These are phyloP conservation scores for Acleris cristana DNA, from an alignment of 2,888 invertebrate genomes.

Conservation along the genomic window DNA sequence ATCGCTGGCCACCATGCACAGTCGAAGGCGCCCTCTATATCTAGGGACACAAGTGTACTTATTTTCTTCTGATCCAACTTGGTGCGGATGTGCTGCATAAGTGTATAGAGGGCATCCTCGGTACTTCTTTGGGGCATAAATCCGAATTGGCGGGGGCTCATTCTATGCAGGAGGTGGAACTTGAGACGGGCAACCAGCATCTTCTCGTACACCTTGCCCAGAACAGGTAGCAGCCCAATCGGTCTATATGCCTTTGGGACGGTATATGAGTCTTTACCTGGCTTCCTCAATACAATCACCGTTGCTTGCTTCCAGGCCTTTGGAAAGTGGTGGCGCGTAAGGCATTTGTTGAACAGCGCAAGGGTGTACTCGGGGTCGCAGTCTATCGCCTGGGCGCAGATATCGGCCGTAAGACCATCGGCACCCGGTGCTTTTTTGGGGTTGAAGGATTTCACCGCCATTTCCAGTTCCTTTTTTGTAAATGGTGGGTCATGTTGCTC, in stretches of 20 bases:
- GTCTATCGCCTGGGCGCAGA: not conserved
- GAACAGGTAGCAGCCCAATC: constrained; percentile 36
- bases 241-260: constrained; percentile 1
- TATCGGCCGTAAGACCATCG: not conserved
- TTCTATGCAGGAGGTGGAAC: constrained; percentile 14
- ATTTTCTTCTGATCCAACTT: constrained; percentile 9
- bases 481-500: not conserved
- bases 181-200: constrained; percentile 27
- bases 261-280: not conserved
- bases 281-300: not conserved
- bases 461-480: not conserved
- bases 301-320: constrained; percentile 8
- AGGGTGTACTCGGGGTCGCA: not conserved
- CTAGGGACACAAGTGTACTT: constrained; percentile 26
- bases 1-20: constrained; percentile 39
- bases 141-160: constrained; percentile 35
- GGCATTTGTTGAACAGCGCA: not conserved
- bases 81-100: constrained; percentile 16
- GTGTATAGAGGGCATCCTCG: not conserved
- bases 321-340: not conserved
- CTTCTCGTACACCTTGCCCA: constrained; percentile 37
- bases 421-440: constrained; percentile 14
- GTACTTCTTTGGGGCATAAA: constrained; percentile 36
- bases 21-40: constrained; percentile 38
- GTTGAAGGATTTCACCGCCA: not conserved